Conservation (phyloP, 2,113 vertebrate species). For the Xiphorhynchus elegans region DNA sequence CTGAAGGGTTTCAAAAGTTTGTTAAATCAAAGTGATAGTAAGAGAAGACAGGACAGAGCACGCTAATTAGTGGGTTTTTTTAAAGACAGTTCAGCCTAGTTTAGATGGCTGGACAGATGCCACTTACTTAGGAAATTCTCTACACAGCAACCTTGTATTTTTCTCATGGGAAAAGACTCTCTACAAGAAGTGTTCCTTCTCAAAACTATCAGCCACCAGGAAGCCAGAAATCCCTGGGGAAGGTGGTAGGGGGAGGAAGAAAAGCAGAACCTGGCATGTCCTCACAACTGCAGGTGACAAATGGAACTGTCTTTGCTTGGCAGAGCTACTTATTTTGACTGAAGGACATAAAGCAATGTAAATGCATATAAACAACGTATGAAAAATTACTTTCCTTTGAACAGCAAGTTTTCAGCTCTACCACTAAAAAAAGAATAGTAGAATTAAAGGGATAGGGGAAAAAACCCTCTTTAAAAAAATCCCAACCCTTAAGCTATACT, state of each 20-base stretch:
- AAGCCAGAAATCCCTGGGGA: neutral
- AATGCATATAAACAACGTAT: neutral
- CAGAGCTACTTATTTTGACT: neutral
- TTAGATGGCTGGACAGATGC: neutral
- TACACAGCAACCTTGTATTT: neutral
- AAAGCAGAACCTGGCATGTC: neutral
- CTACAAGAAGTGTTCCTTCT: neutral
- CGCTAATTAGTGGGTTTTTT: neutral
- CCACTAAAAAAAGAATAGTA: neutral
- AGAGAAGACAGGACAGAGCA: neutral
- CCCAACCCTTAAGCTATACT: rapidly evolving
- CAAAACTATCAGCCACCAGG: neutral
- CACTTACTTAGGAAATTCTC: neutral
- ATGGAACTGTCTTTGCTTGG: neutral
- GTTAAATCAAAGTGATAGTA: neutral
- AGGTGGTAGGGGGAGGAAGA: neutral
- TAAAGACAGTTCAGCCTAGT: neutral
- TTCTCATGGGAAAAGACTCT: constrained; percentile 27
- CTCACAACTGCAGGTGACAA: neutral
- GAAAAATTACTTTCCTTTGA: neutral
- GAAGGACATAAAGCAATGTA: neutral
- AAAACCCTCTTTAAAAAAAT: neutral
- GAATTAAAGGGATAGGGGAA: neutral
- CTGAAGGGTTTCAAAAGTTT: neutral
- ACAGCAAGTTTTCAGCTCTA: neutral